Percentiles rank a stretch among this genome's conserved stretches.
Conservation (phyloP, 2,797 vertebrate species). For the Sebastes hubbsi region DNA sequence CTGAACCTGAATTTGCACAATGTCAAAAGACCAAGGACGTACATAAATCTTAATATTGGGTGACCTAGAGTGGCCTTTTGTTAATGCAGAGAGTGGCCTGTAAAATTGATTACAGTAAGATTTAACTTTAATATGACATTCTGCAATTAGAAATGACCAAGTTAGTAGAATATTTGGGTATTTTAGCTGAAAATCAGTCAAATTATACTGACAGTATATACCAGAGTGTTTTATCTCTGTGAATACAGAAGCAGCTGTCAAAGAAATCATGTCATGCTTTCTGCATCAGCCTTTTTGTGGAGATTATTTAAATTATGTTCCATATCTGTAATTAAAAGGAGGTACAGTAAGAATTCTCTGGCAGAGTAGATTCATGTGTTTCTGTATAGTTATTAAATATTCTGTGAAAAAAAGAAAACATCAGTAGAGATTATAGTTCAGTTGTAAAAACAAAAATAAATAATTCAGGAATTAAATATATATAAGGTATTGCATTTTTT, state of each 20-base stretch:
- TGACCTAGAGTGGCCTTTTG: background rate
- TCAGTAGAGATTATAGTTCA: background rate
- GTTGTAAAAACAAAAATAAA: background rate
- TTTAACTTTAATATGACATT: background rate
- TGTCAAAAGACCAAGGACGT: background rate
- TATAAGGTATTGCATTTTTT: background rate
- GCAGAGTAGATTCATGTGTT: background rate
- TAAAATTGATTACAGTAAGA: background rate
- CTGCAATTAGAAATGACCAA: background rate
- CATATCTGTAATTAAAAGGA: conserved; percentile 1
- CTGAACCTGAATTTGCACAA: background rate
- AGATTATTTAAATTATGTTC: background rate
- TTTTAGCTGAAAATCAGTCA: background rate
- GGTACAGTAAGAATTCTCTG: background rate
- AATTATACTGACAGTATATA: background rate
- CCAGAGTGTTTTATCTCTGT: background rate
- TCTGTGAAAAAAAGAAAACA: background rate
- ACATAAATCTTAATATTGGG: background rate
- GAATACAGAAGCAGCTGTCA: conserved; percentile 18
- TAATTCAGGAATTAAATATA: background rate
- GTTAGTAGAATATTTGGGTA: background rate
- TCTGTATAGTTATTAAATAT: background rate
- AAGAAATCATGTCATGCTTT: conserved; percentile 8
- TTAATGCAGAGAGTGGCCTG: background rate
- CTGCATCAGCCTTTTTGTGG: background rate